Evolutionary conservation across 2,113 vertebrate species (phyloP).

Genomic region (Xiphorhynchus elegans): DNA sequence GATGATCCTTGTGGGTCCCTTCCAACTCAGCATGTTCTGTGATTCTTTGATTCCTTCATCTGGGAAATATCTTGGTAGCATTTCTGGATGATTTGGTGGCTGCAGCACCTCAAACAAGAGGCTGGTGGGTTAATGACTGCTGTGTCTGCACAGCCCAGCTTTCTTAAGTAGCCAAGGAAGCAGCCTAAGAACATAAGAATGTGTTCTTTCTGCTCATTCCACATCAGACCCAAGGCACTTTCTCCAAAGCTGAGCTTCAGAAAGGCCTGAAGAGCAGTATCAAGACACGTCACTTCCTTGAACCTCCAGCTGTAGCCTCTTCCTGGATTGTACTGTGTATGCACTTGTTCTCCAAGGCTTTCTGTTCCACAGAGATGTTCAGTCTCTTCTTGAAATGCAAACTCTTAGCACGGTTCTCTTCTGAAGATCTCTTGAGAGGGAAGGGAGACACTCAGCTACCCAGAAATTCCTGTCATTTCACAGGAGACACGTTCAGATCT

Average conservation of each 20-base stretch:
- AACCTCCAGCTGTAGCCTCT: not conserved
- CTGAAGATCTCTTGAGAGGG: not conserved
- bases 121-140: not conserved
- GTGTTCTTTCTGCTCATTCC: not conserved
- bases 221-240: not conserved
- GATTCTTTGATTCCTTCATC: not conserved
- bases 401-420: not conserved
- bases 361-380: not conserved
- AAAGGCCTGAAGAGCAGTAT: not conserved
- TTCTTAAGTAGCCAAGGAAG: not conserved
- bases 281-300: not conserved
- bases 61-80: not conserved
- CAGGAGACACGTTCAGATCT: rapidly evolving
- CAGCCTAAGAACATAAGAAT: not conserved
- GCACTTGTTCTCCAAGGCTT: not conserved
- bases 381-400: not conserved
- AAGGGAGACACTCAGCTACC: not conserved
- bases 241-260: not conserved
- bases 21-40: too few relatives aligned
- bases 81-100: not conserved
- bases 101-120: not conserved
- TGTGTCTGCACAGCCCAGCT: not conserved
- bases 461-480: not conserved
- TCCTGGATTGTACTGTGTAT: not conserved
- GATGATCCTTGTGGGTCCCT: too few relatives aligned